Evolutionary conservation across 2,888 invertebrate genomes (phyloP).

Genomic region (Sarcophaga variegata): DNA sequence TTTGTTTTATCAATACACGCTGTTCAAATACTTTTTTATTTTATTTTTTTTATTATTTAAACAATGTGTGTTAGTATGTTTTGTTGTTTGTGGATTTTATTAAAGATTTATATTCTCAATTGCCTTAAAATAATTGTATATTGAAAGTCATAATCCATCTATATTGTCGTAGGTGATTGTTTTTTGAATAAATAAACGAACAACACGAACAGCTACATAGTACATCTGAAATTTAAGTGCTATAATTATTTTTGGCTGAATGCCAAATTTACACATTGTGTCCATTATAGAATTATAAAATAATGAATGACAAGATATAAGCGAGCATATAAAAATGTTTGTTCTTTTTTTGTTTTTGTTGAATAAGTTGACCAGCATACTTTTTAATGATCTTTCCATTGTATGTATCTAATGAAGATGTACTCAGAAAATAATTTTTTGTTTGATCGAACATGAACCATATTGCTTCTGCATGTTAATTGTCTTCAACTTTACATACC

Average conservation of each 20-base stretch:
- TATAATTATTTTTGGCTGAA: conserved; percentile 31
- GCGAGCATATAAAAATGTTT: background rate
- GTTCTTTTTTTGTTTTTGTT: background rate
- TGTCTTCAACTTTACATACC: too few relatives aligned
- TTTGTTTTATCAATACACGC: too few relatives aligned
- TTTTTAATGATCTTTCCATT: too few relatives aligned
- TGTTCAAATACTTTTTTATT: too few relatives aligned
- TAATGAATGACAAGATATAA: background rate
- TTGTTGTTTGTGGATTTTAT: background rate
- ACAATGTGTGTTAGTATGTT: too few relatives aligned
- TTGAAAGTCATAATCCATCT: background rate
- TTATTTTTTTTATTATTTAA: too few relatives aligned
- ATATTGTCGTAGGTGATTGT: background rate
- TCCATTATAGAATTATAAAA: conserved; percentile 10
- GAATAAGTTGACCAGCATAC: too few relatives aligned
- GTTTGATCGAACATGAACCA: too few relatives aligned
- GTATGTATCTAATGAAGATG: too few relatives aligned
- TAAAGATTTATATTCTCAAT: background rate
- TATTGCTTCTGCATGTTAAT: too few relatives aligned
- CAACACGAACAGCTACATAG: background rate
- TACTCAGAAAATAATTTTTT: too few relatives aligned
- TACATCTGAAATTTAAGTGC: conserved; percentile 12
- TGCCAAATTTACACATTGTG: conserved; percentile 10
- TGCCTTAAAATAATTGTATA: background rate
- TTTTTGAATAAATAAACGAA: conserved; percentile 1